Evolutionary conservation across 1,140 invertebrate genomes (phyloP).

Genomic region (Drosophila prosaltans): DNA sequence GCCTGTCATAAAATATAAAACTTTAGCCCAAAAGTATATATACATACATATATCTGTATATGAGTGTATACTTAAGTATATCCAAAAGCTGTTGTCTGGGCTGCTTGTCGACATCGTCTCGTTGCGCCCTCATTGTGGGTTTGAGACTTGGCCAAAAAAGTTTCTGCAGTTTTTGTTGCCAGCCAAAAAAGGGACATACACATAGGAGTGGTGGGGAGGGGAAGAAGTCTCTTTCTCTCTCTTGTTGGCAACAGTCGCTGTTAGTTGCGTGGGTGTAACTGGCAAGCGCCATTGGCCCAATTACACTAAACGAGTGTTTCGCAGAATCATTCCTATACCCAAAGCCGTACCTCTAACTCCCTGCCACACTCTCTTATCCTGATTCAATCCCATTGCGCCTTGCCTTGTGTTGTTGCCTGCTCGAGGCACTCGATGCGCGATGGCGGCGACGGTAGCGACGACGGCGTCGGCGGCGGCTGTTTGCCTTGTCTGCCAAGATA

Average conservation of each 20-base stretch:
- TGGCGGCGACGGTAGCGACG: too few species aligned
- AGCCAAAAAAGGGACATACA: constrained; percentile 8
- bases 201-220: background rate
- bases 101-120: constrained; percentile 32
- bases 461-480: constrained; percentile 34
- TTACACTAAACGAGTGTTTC: constrained; percentile 81
- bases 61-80: constrained; percentile 20
- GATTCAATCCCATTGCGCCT: too few species aligned
- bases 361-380: too few species aligned
- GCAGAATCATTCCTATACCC: constrained; percentile 41
- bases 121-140: constrained; percentile 36
- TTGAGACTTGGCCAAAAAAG: constrained; percentile 50
- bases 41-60: constrained; percentile 28
- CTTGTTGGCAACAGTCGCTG: constrained; percentile 55
- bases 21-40: constrained; percentile 62
- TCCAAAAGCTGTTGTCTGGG: constrained; percentile 31
- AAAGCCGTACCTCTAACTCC: too few species aligned
- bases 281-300: constrained; percentile 75
- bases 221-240: background rate
- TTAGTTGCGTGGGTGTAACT: constrained; percentile 68
- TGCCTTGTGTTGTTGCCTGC: background rate
- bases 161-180: constrained; percentile 72
- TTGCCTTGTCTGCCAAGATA: constrained; percentile 66
- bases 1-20: constrained; percentile 78
- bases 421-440: constrained; percentile 17